These are phyloP conservation scores for Calyptomena viridis DNA, from an alignment of 2,113 vertebrate genomes.

Conservation along the genomic window DNA sequence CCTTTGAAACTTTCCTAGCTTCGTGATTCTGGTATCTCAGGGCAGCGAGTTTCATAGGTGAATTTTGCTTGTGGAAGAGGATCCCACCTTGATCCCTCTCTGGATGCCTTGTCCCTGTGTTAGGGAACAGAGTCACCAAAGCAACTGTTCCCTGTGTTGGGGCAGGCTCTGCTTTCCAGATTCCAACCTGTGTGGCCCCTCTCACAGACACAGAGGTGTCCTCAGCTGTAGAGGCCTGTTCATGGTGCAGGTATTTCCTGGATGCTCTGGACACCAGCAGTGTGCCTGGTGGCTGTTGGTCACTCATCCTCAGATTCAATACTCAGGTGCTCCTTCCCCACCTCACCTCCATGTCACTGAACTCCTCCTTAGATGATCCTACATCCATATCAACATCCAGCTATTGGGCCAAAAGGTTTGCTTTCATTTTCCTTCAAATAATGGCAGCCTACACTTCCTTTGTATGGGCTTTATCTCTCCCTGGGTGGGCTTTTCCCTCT, in stretches of 20 bases:
- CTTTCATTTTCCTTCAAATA: not conserved
- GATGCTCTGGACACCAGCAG: not conserved
- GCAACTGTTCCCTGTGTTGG: not conserved
- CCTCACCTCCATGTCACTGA: not conserved
- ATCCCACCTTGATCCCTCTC: not conserved
- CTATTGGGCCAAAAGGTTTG: not conserved
- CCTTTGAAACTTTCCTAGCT: not conserved
- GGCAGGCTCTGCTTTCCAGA: not conserved
- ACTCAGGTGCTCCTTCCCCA: not conserved
- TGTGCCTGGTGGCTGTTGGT: not conserved
- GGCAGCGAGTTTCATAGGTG: not conserved
- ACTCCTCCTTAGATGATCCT: not conserved
- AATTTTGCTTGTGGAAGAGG: not conserved
- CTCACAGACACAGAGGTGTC: not conserved
- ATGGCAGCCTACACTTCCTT: not conserved
- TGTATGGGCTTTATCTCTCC: not conserved
- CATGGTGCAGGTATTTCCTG: rapidly evolving
- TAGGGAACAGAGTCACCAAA: not conserved
- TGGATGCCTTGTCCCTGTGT: not conserved
- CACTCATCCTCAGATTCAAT: not conserved
- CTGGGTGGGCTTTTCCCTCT: not conserved
- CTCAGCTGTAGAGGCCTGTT: not conserved
- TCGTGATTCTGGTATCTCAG: not conserved
- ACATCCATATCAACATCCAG: not conserved
- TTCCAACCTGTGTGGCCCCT: not conserved